phyloP scores from a whole-genome alignment of 2,797 vertebrate species.

The Myioborus miniatus region DNA sequence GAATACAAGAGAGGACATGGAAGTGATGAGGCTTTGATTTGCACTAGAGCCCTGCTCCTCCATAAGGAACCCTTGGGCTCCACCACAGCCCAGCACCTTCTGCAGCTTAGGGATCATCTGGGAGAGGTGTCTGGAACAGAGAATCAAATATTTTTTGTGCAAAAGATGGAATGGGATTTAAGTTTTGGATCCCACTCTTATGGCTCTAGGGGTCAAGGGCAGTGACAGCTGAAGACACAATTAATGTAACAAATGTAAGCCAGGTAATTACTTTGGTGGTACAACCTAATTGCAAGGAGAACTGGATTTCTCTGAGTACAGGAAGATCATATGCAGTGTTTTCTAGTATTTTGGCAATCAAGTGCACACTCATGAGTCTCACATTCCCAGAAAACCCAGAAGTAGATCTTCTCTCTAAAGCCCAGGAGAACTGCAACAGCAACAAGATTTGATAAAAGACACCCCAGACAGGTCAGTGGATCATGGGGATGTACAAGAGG shows the following conservation, averaged over 20 bases:
- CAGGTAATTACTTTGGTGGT: not conserved
- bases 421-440: not conserved
- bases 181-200: not conserved
- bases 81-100: not conserved
- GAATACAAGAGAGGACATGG: not conserved
- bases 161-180: not conserved
- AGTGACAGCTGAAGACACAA: not conserved
- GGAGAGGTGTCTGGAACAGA: not conserved
- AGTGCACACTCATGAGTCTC: accelerated
- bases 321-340: not conserved
- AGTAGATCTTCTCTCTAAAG: not conserved
- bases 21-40: not conserved
- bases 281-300: not conserved
- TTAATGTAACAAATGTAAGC: not conserved
- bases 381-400: not conserved
- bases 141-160: not conserved
- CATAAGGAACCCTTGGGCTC: not conserved
- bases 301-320: not conserved
- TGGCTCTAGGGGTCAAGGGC: not conserved
- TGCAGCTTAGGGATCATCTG: not conserved
- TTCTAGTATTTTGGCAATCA: not conserved
- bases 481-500: not conserved
- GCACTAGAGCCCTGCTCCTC: accelerated
- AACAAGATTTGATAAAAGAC: not conserved
- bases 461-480: not conserved